Percentiles rank a stretch among this genome's conserved stretches.
phyloP scores from a whole-genome alignment of 1,140 invertebrate species.

The Drosophila pectinifera region DNA sequence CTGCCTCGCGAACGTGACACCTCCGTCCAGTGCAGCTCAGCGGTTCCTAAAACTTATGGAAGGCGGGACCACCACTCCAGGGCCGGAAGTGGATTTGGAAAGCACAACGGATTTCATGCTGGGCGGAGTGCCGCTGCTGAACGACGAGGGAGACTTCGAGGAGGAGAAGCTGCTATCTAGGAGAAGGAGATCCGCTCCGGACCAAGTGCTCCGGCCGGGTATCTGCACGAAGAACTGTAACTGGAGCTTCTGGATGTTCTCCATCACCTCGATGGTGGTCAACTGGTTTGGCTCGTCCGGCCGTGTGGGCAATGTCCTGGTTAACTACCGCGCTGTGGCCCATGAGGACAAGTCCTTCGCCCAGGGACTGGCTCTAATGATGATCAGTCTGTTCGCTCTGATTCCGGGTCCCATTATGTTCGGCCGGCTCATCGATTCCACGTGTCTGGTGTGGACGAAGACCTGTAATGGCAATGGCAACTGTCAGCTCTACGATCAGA shows the following conservation, averaged over 20 bases:
- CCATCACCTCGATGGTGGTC: conserved; percentile 85
- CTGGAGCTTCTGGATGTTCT: conserved; percentile 84
- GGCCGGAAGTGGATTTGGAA: conserved; percentile 26
- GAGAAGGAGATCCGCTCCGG: conserved; percentile 36
- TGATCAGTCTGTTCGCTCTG: conserved; percentile 88
- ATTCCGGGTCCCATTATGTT: conserved; percentile 89
- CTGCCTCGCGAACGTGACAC: conserved; percentile 30
- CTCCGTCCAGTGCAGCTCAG: conserved; percentile 17
- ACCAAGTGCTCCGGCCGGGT: conserved; percentile 85
- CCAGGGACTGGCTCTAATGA: conserved; percentile 87
- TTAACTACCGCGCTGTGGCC: conserved; percentile 87
- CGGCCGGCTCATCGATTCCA: conserved; percentile 88
- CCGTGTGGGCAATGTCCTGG: conserved; percentile 87
- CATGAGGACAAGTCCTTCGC: conserved; percentile 88
- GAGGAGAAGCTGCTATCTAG: conserved; percentile 28
- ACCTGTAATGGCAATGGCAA: conserved; percentile 88
- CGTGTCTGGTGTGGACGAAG: conserved; percentile 88
- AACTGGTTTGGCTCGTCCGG: conserved; percentile 87
- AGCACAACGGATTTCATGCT: not conserved
- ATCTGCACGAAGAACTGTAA: conserved; percentile 86
- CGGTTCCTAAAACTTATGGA: conserved; percentile 20
- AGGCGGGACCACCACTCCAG: conserved; percentile 6
- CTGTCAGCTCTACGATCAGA: conserved; percentile 88
- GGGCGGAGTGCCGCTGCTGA: conserved; percentile 38
- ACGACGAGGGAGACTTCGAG: conserved; percentile 47